Evolutionary conservation across 2,797 vertebrate species (phyloP).

Genomic region (Crenuchus spilurus): DNA sequence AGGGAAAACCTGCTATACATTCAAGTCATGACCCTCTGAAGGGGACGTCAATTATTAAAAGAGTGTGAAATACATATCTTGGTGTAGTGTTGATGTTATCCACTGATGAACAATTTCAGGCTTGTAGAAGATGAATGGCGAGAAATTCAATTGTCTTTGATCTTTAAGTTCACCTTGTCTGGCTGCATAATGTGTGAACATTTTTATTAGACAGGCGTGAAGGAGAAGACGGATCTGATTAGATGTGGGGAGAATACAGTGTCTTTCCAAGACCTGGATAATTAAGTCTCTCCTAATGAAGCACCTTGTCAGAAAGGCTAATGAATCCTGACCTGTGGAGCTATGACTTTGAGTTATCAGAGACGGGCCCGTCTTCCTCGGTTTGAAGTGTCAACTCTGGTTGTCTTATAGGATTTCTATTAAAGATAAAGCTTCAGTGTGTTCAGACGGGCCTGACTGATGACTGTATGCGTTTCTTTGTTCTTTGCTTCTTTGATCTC

Average conservation of each 20-base stretch:
- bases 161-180: conserved; percentile 58
- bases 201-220: conserved; percentile 55
- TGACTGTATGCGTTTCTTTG: conserved; percentile 3
- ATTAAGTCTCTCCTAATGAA: conserved; percentile 55
- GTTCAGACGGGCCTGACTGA: not conserved
- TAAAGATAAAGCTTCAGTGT: not conserved
- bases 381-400: conserved; percentile 20
- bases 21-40: not conserved
- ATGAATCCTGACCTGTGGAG: conserved; percentile 48
- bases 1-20: no score
- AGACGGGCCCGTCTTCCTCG: conserved; percentile 2
- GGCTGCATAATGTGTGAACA: conserved; percentile 49
- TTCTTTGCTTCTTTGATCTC: conserved; percentile 5
- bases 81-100: not conserved
- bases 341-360: conserved; percentile 30
- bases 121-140: not conserved
- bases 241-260: conserved; percentile 45
- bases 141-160: conserved; percentile 47
- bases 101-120: not conserved
- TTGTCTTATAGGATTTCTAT: not conserved
- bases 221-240: conserved; percentile 56
- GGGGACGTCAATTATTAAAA: not conserved
- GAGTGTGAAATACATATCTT: not conserved
- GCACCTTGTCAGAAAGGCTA: conserved; percentile 50
- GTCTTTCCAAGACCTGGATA: conserved; percentile 44